Evolutionary conservation across 37 sponge, comb jelly and placozoan species (phyloP).

Genomic region (Cliona cf. orientalis): DNA sequence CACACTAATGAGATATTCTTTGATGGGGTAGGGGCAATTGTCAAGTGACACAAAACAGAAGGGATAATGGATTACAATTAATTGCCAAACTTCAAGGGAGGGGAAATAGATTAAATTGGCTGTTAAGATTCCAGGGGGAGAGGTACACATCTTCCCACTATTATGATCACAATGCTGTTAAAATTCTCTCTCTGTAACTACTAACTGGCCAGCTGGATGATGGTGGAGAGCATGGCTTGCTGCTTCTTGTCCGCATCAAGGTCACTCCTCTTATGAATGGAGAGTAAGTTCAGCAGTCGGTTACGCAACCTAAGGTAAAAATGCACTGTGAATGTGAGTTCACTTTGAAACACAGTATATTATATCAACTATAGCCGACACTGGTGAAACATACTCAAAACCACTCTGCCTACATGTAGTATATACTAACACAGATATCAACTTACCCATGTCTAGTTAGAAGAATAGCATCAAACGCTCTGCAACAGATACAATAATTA

Average conservation of each 20-base stretch:
- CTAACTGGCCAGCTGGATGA: constrained; percentile 46
- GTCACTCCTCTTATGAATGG: constrained; percentile 4
- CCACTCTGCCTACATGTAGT: neutral
- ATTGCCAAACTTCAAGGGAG: no score
- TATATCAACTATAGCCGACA: neutral
- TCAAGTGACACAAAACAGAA: no score
- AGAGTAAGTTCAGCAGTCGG: constrained; percentile 14
- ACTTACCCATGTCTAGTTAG: constrained; percentile 40
- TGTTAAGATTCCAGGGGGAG: no score
- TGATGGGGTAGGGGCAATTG: no score
- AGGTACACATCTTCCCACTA: no score
- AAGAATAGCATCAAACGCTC: constrained; percentile 62
- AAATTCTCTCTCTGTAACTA: no score
- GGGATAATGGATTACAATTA: no score
- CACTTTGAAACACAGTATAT: no score
- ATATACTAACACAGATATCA: neutral
- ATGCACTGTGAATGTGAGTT: no score
- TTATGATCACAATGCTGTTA: no score
- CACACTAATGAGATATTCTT: no score
- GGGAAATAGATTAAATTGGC: no score
- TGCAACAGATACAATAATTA: neutral
- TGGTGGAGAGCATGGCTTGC: neutral
- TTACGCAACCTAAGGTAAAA: constrained; percentile 24
- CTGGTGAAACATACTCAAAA: neutral
- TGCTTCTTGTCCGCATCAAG: constrained; percentile 22